Evolutionary conservation across 2,797 vertebrate genomes (phyloP).

Genomic region (Aselliscus stoliczkanus): DNA sequence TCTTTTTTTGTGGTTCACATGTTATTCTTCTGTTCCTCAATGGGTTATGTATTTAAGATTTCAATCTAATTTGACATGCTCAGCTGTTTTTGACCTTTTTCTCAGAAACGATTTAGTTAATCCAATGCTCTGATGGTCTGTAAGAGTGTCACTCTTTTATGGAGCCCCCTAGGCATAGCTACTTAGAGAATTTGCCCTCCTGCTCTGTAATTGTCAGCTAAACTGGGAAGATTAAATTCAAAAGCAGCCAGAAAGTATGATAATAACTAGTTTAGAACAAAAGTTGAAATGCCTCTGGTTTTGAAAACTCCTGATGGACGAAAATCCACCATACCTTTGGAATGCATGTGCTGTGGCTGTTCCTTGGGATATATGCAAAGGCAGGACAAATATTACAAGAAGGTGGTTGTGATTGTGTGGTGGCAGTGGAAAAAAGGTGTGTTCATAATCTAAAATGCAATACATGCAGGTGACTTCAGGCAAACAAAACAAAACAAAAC

Average conservation of each 20-base stretch:
- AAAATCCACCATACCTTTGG: not conserved
- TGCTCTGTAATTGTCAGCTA: slow-evolving; percentile 49
- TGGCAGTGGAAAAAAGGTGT: not conserved
- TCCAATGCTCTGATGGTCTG: not conserved
- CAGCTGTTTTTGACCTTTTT: slow-evolving; percentile 49
- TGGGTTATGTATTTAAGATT: slow-evolving; percentile 50
- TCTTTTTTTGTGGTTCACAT: not conserved
- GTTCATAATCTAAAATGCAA: not conserved
- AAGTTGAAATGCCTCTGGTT: not conserved
- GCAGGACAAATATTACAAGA: not conserved
- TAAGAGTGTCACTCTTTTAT: slow-evolving; percentile 15
- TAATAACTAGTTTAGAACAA: slow-evolving; percentile 39
- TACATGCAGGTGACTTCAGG: not conserved
- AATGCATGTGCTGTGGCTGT: not conserved
- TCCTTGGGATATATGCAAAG: not conserved
- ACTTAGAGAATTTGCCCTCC: slow-evolving; percentile 18
- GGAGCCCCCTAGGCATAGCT: not conserved
- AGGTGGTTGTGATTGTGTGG: not conserved
- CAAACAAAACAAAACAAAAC: not conserved
- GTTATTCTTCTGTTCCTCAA: slow-evolving; percentile 28
- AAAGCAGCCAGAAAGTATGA: slow-evolving; percentile 12
- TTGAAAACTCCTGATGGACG: slow-evolving; percentile 10
- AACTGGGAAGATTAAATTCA: slow-evolving; percentile 40
- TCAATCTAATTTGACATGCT: slow-evolving; percentile 43
- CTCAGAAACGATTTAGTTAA: slow-evolving; percentile 18